phyloP scores from a whole-genome alignment of 2,113 vertebrate genomes.

The Taurulus bubalis region DNA sequence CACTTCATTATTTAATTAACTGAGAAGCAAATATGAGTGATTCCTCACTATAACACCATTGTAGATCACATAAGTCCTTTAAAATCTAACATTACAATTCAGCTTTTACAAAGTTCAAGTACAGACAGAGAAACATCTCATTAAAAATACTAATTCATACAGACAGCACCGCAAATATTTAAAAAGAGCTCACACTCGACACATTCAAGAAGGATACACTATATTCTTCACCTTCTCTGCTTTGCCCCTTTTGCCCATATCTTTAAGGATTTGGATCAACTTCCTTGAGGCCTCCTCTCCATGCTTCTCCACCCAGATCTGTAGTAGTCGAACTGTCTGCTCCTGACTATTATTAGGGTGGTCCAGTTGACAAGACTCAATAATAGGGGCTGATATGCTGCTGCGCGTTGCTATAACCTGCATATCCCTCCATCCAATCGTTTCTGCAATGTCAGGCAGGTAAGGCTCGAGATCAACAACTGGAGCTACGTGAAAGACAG shows the following conservation, averaged over 20 bases:
- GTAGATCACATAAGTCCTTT: not conserved
- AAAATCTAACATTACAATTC: not conserved
- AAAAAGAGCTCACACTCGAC: not conserved
- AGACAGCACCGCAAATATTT: not conserved
- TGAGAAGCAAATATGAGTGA: not conserved
- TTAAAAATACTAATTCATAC: not conserved
- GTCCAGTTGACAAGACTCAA: not conserved
- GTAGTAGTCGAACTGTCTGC: slow-evolving; percentile 13
- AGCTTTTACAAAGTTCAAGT: not conserved
- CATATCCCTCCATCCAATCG: slow-evolving; percentile 59
- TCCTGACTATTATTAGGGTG: rapidly evolving
- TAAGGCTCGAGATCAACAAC: not conserved
- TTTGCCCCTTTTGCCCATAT: rapidly evolving
- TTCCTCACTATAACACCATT: not conserved
- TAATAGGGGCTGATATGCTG: rapidly evolving
- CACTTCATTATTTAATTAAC: not conserved
- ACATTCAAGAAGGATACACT: slow-evolving; percentile 1
- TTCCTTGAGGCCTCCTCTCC: not conserved
- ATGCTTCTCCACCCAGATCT: not conserved
- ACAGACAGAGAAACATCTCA: not conserved
- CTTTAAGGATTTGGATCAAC: not conserved
- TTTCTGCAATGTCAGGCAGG: slow-evolving; percentile 16
- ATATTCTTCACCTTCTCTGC: not conserved
- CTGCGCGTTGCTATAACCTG: not conserved
- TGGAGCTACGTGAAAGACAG: not conserved